phyloP scores from a whole-genome alignment of 64 coral and sea anemone species.

The Porites lutea region DNA sequence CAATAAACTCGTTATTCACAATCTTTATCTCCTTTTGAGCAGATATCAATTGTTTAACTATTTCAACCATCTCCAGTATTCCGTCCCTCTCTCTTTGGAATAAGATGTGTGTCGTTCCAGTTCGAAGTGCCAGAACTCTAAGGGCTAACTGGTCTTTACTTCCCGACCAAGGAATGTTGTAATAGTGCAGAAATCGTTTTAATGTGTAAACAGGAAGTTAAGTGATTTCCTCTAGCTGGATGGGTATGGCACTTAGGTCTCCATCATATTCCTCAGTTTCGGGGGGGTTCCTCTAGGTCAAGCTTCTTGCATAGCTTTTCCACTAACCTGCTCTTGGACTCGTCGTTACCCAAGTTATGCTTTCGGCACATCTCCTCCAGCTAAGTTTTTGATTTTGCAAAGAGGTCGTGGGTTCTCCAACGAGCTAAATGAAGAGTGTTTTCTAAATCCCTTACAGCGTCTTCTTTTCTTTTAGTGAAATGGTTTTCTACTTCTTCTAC shows the following conservation, averaged over 20 bases:
- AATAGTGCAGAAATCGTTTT: conserved; percentile 41
- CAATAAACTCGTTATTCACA: conserved; percentile 9
- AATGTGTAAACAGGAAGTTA: conserved; percentile 45
- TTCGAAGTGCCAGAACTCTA: conserved; percentile 54
- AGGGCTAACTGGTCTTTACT: conserved; percentile 63
- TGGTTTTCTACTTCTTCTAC: conserved; percentile 46
- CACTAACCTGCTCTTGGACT: conserved; percentile 34
- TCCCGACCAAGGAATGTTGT: conserved; percentile 59
- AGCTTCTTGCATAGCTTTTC: conserved; percentile 11
- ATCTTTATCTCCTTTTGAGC: conserved; percentile 52
- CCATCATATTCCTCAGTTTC: conserved; percentile 38
- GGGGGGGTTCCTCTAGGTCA: not conserved
- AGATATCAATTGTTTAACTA: conserved; percentile 17
- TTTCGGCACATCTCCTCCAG: not conserved
- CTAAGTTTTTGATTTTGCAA: conserved; percentile 2
- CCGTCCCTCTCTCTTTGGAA: conserved; percentile 51
- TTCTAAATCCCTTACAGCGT: conserved; percentile 37
- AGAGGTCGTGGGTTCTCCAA: conserved; percentile 24
- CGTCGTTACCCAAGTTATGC: conserved; percentile 8
- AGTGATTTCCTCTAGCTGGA: conserved; percentile 30
- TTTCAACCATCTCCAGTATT: conserved; percentile 38
- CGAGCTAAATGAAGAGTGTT: conserved; percentile 41
- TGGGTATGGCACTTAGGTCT: conserved; percentile 26
- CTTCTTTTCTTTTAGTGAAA: conserved; percentile 11
- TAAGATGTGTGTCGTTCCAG: conserved; percentile 13